Base-by-base conservation (phyloP, 2,797 vertebrate genomes). In the Toxotes lorentzi region DNA sequence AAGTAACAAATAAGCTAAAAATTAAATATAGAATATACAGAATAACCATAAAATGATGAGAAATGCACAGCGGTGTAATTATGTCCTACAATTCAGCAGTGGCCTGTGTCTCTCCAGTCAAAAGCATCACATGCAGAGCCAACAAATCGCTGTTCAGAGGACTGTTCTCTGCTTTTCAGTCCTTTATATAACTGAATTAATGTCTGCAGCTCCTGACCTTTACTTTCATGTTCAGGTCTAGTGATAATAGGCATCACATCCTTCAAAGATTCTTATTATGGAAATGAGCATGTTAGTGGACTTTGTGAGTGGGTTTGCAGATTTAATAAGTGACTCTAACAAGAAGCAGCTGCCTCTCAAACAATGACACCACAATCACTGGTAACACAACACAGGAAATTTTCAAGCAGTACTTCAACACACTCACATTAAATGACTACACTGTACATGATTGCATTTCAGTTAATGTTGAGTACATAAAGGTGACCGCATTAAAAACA, bases 271-370 rank as follows among this genome's bases (percentile, higher is more conserved):
- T 81, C 81, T 65, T 72, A 62, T 86, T 83, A 93, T 92, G 90
- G 74, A 91, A 93, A 94, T 90, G 40, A 85, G 83, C 32, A 14
- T 77, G 65, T 82, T 80, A 59, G 61, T 72, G 70, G 78, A 59
- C 48, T 59, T 30, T 70, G 54, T 74, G 73, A 38, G 76, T 80
- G 78, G 71, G 76, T 38, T 61, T 54, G 61, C 56, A 82, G 83
- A 90, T 90, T 75, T 84, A 88, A 89, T 90, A 89, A 87, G 61
- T 67, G 79, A 68, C 58, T 84, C 50, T 83, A 88, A 92, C 76
- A 91, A 87, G 81, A 78, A 78, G 43, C 83, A 91, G 81, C 86
- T 92, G 91, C 79, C 86, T 83, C 58, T 92, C 86, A 82, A 69
- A 82, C 32, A 60, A 64, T 56, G 68, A 66, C 57, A 54, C 16